phyloP scores from a whole-genome alignment of 2,797 vertebrate species.

The Pseudocheirus occidentalis region DNA sequence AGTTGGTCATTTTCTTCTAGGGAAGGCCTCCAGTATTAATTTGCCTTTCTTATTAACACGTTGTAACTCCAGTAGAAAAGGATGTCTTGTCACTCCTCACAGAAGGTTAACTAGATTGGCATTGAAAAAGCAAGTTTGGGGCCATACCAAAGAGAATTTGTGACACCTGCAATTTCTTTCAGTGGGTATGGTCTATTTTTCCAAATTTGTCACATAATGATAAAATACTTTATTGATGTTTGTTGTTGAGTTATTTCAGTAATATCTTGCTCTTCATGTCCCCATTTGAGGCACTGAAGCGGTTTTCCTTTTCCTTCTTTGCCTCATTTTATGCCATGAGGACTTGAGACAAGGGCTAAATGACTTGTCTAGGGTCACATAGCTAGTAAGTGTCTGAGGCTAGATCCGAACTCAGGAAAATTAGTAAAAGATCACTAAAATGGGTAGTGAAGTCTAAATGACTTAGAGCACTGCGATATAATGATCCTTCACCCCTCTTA shows the following conservation, averaged over 20 bases:
- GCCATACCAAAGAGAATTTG: background rate
- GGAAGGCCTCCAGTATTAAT: background rate
- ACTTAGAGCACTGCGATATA: background rate
- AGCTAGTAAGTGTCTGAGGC: background rate
- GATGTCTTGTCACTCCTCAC: background rate
- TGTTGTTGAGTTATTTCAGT: background rate
- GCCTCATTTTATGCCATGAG: background rate
- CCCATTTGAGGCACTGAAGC: background rate
- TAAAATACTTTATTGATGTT: background rate
- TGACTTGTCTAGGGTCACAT: background rate
- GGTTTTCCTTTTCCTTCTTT: background rate
- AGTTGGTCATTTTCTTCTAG: slow-evolving; percentile 32
- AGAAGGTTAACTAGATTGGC: slow-evolving; percentile 1
- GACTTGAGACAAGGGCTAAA: background rate
- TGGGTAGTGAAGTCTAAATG: background rate
- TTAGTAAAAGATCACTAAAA: background rate
- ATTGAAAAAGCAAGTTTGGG: slow-evolving; percentile 10
- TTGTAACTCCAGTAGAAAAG: background rate
- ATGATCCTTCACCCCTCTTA: background rate
- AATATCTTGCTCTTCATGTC: background rate
- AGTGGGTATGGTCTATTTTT: slow-evolving; percentile 7
- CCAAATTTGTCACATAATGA: background rate
- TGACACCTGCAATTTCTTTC: slow-evolving; percentile 2
- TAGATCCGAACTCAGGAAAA: background rate
- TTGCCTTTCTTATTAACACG: background rate